Conservation (phyloP, 2,888 invertebrate genomes). For the Pharmacophagus antenor region DNA sequence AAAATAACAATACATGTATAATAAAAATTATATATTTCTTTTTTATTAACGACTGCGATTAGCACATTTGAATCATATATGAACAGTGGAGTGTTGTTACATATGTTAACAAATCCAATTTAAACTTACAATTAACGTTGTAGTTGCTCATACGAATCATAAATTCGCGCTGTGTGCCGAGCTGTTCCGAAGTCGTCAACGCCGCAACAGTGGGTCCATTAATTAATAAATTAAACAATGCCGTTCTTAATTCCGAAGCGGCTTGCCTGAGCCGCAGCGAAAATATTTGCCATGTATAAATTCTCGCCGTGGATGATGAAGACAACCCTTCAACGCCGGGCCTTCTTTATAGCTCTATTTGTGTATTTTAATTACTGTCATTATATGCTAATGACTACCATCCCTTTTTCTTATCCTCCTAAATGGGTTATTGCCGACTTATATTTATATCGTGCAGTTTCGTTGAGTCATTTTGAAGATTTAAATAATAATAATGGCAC, state of each 20-base stretch:
- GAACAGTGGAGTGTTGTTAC: constrained; percentile 21
- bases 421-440: constrained; percentile 79
- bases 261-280: constrained; percentile 64
- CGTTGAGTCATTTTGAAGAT: constrained; percentile 69
- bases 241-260: constrained; percentile 68
- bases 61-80: constrained; percentile 12
- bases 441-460: constrained; percentile 72
- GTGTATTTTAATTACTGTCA: constrained; percentile 87
- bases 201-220: constrained; percentile 70
- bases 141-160: constrained; percentile 32
- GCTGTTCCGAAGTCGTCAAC: constrained; percentile 45
- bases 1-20: too few relatives aligned
- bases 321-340: constrained; percentile 78
- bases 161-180: constrained; percentile 32
- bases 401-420: constrained; percentile 81
- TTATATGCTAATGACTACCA: constrained; percentile 83
- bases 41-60: background rate
- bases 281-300: constrained; percentile 80
- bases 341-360: constrained; percentile 84
- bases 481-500: constrained; percentile 73
- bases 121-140: constrained; percentile 28
- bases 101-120: constrained; percentile 30
- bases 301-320: constrained; percentile 74
- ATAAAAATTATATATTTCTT: too few relatives aligned
- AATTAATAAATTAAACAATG: constrained; percentile 80